Conservation (phyloP, 2,113 vertebrate genomes). For the Apodemus speciosus region DNA sequence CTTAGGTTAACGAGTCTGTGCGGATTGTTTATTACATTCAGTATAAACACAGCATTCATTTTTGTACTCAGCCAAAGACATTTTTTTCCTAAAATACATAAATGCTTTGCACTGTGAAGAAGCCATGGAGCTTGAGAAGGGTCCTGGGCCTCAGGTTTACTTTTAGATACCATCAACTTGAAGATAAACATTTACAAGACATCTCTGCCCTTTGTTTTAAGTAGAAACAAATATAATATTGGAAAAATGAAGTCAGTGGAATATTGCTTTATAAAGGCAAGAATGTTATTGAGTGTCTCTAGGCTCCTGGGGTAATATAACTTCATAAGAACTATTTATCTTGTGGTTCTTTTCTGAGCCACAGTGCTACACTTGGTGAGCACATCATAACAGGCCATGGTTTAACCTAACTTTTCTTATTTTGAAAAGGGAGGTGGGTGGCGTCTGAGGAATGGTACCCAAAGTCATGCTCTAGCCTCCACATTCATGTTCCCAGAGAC, state of each 20-base stretch:
- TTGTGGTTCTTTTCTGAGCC: neutral
- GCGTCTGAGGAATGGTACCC: too few relatives aligned
- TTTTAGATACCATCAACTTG: constrained; percentile 32
- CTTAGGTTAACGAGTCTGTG: neutral
- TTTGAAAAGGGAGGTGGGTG: neutral
- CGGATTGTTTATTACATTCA: neutral
- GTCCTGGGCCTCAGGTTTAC: neutral
- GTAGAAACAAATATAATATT: constrained; percentile 38
- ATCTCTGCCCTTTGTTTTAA: constrained; percentile 48
- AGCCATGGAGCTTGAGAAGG: neutral
- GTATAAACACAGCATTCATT: neutral
- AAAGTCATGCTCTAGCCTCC: neutral
- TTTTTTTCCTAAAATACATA: constrained; percentile 28
- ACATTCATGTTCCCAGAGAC: neutral
- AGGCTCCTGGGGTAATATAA: neutral
- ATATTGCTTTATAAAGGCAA: constrained; percentile 63
- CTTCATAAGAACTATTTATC: constrained; percentile 1
- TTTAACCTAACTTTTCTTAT: neutral
- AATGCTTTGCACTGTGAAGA: constrained; percentile 7
- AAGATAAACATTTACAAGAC: constrained; percentile 57
- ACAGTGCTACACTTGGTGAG: neutral
- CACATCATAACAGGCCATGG: neutral
- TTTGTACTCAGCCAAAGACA: neutral
- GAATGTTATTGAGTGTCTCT: constrained; percentile 17
- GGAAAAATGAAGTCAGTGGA: constrained; percentile 62